Conservation (phyloP, 2,888 invertebrate genomes). For the Neuroscelio doddi region DNA sequence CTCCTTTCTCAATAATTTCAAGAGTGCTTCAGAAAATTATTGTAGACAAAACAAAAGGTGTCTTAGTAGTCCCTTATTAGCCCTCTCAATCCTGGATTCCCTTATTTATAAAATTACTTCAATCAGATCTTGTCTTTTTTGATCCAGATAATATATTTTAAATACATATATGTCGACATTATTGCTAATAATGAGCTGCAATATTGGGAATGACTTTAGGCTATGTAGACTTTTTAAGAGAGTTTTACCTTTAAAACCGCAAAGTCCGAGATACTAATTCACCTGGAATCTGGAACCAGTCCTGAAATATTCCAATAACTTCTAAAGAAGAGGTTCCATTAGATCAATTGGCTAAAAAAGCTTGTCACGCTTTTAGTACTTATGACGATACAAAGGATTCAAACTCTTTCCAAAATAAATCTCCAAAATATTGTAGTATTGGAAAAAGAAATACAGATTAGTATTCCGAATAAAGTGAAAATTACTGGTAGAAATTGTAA, state of each 20-base stretch:
- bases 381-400: constrained; percentile 25
- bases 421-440: constrained; percentile 14
- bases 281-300: constrained; percentile 52
- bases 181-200: too few relatives aligned
- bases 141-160: constrained; percentile 33
- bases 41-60: constrained; percentile 47
- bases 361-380: constrained; percentile 46
- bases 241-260: constrained; percentile 14
- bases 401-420: constrained; percentile 20
- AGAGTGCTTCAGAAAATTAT: constrained; percentile 40
- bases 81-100: constrained; percentile 59
- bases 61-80: constrained; percentile 48
- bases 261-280: constrained; percentile 44
- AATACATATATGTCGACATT: too few relatives aligned
- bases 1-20: constrained; percentile 25
- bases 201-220: too few relatives aligned
- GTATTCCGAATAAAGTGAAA: not conserved
- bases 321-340: not conserved
- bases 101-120: constrained; percentile 39
- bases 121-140: constrained; percentile 35
- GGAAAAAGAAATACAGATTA: too few relatives aligned
- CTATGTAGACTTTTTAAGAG: constrained; percentile 26
- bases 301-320: not conserved
- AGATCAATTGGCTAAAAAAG: constrained; percentile 35
- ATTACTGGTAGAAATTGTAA: constrained; percentile 6